Base-by-base conservation (phyloP, 1,140 invertebrate genomes). In the Drosophila sulfurigaster region DNA sequence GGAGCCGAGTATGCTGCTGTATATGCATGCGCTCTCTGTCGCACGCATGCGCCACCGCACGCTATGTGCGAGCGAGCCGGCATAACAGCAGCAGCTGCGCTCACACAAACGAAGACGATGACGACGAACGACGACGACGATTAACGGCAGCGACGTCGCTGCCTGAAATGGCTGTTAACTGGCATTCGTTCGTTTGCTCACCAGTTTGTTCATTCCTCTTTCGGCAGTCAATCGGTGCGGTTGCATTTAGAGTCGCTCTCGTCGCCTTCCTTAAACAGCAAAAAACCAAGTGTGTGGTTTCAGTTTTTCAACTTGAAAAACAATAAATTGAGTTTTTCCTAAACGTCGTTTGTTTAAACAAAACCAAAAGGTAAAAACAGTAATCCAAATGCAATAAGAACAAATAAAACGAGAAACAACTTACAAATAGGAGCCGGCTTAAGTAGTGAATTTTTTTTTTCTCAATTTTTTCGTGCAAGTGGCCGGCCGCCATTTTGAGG, bases 131-230 rank as follows among this genome's bases (percentile, higher is more conserved):
- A 41, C 49, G n/a, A 32, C 62, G 32, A n/a, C 62, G 32, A 25
- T 25, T 25, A 25, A 13, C 52, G 52, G 5, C 52, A 66, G 20
- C 81, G 60, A 68, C 81, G 77, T 56, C 30, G 75, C 16, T 66
- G 71, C 78, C 68, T 67, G 64, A 78, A 80, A 91, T 81, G 58
- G 80, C 64, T 73, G 82, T 91, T 91, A 91, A 91, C 90, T 91
- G 82, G 58, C 80, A 78, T 91, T 79, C 78, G 62, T 28, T 68
- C 35, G 49, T 63, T 56, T 58, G 78, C 69, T 90, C 76, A 77
- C 79, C 79, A 78, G 69, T 87, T 62, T 63, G 78, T 76, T 90
- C 82, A 85, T 91, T 91, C 86, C 74, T 88, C 83, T 85, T 91
- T 87, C 78, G 73, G 59, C 78, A 76, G 82, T 91, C 74, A 85